Percentiles rank a stretch among this genome's conserved stretches.
phyloP scores from a whole-genome alignment of 2,113 vertebrate species.

The Archilochus colubris region DNA sequence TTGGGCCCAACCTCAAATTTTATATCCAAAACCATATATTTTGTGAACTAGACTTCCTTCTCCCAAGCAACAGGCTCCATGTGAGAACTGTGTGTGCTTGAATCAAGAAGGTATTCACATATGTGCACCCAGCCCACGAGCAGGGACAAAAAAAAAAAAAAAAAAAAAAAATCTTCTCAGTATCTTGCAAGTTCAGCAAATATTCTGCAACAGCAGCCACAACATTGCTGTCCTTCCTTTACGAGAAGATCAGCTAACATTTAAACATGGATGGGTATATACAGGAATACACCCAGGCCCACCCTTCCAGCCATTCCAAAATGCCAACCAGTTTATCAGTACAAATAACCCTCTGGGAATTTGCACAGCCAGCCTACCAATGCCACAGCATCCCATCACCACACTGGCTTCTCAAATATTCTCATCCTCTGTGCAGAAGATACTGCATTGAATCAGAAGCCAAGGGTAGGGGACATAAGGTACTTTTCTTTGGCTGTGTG shows the following conservation, averaged over 20 bases:
- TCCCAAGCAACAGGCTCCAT: neutral
- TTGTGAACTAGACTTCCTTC: neutral
- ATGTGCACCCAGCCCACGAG: neutral
- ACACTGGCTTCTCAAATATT: neutral
- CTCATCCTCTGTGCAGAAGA: neutral
- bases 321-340: neutral
- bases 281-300: neutral
- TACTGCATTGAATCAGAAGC: neutral
- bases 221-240: neutral
- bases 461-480: neutral
- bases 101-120: neutral
- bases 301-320: conserved; percentile 4
- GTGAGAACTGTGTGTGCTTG: neutral
- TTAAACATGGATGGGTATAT: neutral
- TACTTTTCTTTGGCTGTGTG: fast-evolving
- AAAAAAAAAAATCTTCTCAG: fast-evolving
- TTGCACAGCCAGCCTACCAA: neutral
- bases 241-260: neutral
- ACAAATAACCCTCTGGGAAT: neutral
- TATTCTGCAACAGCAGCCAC: neutral
- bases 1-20: neutral
- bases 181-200: neutral
- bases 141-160: neutral
- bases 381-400: neutral
- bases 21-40: neutral